Evolutionary conservation across 2,888 invertebrate genomes (phyloP), one percentile per base, ranked within the genome.

Genomic region (Blomia tropicalis): DNA sequence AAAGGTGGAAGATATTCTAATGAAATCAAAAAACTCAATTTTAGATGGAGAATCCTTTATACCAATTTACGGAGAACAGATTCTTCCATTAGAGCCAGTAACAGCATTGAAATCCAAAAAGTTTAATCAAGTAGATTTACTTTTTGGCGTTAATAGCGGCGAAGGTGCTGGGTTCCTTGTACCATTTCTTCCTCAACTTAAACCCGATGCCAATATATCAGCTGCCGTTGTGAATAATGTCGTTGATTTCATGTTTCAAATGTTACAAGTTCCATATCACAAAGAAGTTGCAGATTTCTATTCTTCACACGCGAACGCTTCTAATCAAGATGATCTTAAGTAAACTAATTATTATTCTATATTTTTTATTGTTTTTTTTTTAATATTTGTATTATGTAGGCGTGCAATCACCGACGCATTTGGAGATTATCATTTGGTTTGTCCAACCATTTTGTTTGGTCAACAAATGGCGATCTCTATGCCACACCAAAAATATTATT

Each of bases 111-210:
- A 25, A 31, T 1, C 3, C 17, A 53, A 53, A n/a, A 54, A 56
- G 22, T 54, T 4, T 14, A n/a, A 41, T 27, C 54, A 31, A 19
- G 25, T 61, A 14, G 32, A 54, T 2, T 17, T 61, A 43, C 4
- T 61, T n/a, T 56, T 30, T 22, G 61, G 61, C 17, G 32, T 31
- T 4, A 32, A 22, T 30, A 41, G 41, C 17, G 54, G 53, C 19
- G 61, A 61, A 31, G 61, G 61, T n/a, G 25, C 36, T 7, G 32
- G 51, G 7, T 47, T 47, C n/a, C 31, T 61, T 19, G 41, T 54
- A 1, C n/a, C 3, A 4, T 30, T 17, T 43, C 3, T 61, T 19
- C 54, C 54, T 14, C 19, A 25, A 19, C 5, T n/a, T 5, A 29
- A 32, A 4, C 22, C 25, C 5, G 36, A 58, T 31, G 17, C 23